Evolutionary conservation across 2,113 vertebrate species (phyloP), one percentile per base, ranked within the genome.

Genomic region (Saimiri boliviensis): DNA sequence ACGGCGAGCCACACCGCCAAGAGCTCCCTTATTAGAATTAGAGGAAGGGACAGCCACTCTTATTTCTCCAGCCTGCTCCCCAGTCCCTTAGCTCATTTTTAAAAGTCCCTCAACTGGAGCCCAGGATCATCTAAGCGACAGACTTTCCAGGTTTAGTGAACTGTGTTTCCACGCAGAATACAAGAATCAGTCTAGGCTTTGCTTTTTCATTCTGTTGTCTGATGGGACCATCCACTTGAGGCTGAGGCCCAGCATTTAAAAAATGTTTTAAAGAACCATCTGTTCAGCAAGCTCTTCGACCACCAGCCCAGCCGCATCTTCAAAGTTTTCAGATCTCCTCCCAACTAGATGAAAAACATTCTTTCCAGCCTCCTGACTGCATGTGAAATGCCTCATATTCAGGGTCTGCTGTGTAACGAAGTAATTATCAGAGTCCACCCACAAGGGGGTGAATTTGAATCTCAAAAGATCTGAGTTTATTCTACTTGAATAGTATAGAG

Each of bases 241-340:
- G 58, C 86, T 85, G 66, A 94, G 91, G 66, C 63, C 89, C 95
- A 60, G 77, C 81, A 81, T 93, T 94, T 40, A 86, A 91, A 77
- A 85, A 63, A 56, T 86, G 89, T 97, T 97, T 96, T 94, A 81
- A 94, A 93, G 89, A 91, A 91, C 95, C 97, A 90, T 97, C 97
- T 94, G 94, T 49, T 93, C 60, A 0, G 86, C 74, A 76, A 89
- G 70, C 54, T 77, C 93, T 80, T 82, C 40, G 8, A 80, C 83
- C 95, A 87, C 91, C 91, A 80, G 89, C 84, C 45, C 93, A 37
- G 82, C 81, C 47, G 52, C 27, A 37, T 93, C 91, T 91, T 83
- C 83, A 88, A 73, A 82, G 93, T 96, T 97, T 93, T 96, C 93
- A 92, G 89, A 91, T 93, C 91, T 94, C 89, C 89, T 77, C 97